Conservation (phyloP, 2,797 vertebrate species). For the Rhinoraja longicauda region DNA sequence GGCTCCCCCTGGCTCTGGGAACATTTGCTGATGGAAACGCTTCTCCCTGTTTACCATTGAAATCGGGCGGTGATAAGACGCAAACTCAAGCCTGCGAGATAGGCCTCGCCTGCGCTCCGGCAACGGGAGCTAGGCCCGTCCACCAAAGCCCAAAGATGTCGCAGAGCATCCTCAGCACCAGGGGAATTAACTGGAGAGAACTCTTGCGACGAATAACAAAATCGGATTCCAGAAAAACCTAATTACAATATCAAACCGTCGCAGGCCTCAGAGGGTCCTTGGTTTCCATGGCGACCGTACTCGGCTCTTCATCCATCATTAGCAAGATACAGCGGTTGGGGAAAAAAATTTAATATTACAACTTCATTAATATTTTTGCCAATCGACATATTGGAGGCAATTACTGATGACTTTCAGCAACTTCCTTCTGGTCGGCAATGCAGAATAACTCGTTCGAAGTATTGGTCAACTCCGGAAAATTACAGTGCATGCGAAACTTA, state of each 20-base stretch:
- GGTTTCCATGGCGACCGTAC: slow-evolving; percentile 22
- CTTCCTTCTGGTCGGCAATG: background rate
- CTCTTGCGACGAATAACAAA: background rate
- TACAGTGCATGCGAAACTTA: too few species aligned
- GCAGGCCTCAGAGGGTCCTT: background rate
- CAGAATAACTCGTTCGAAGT: too few species aligned
- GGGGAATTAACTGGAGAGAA: background rate
- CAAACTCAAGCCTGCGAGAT: too few species aligned
- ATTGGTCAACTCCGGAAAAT: background rate
- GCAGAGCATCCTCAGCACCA: background rate
- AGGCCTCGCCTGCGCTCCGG: too few species aligned
- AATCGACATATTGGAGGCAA: background rate
- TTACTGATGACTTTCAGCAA: background rate
- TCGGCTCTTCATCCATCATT: background rate
- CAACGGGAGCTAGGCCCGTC: too few species aligned
- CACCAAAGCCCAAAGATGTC: background rate
- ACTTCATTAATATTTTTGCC: slow-evolving; percentile 18
- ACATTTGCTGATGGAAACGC: too few species aligned
- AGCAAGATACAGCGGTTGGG: background rate
- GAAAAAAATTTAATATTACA: slow-evolving; percentile 13
- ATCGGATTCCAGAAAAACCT: background rate
- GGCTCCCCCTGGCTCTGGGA: too few species aligned
- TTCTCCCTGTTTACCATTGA: too few species aligned
- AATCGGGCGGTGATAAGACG: too few species aligned
- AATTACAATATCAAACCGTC: slow-evolving; percentile 2